phyloP scores from a whole-genome alignment of 2,888 invertebrate species.

The Tridacna gigas region DNA sequence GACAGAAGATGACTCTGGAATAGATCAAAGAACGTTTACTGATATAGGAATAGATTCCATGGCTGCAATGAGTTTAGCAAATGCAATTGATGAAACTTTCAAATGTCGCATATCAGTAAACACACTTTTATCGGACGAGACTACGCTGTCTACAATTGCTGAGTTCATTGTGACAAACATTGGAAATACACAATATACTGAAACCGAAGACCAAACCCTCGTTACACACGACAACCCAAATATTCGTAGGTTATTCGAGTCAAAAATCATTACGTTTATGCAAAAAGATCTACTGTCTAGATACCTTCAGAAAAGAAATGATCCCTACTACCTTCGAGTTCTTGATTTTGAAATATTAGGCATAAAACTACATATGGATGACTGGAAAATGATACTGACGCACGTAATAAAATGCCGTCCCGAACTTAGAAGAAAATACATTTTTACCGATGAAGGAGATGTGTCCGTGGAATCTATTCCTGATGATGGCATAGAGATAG shows the following conservation, averaged over 20 bases:
- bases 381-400: conserved; percentile 52
- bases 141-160: conserved; percentile 39
- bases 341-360: conserved; percentile 50
- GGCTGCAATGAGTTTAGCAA: conserved; percentile 67
- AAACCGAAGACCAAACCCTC: background rate
- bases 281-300: conserved; percentile 41
- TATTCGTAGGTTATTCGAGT: conserved; percentile 22
- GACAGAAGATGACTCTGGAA: conserved; percentile 48
- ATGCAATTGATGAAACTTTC: conserved; percentile 17
- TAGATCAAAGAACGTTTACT: conserved; percentile 48
- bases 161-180: conserved; percentile 36
- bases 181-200: background rate
- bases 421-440: conserved; percentile 49
- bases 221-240: conserved; percentile 3
- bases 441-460: background rate
- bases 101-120: conserved; percentile 41
- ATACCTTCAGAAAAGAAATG: conserved; percentile 34
- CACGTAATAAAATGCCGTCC: conserved; percentile 44
- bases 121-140: conserved; percentile 45
- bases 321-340: conserved; percentile 35
- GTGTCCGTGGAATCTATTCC: background rate
- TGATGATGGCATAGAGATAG: conserved; percentile 19
- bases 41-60: conserved; percentile 70
- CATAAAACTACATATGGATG: conserved; percentile 33
- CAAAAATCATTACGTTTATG: conserved; percentile 44